Evolutionary conservation across 2,113 vertebrate species (phyloP).

Genomic region (Sapajus apella): DNA sequence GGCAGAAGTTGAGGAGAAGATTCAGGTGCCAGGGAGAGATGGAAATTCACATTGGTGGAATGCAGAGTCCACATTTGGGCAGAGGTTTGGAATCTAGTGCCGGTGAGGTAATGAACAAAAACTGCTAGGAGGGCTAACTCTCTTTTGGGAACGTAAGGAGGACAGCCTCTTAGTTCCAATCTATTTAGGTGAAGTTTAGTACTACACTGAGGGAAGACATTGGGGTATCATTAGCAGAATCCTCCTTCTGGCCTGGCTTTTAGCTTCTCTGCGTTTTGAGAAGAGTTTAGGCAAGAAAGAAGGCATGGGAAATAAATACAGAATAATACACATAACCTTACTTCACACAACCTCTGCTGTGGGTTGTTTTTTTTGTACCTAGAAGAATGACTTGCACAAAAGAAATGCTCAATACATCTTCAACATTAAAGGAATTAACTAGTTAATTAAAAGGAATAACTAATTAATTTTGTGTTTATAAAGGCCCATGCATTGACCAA

Average conservation of each 20-base stretch:
- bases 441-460: background rate
- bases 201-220: background rate
- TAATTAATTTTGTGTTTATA: background rate
- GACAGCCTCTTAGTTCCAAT: background rate
- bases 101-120: background rate
- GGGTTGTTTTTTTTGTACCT: background rate
- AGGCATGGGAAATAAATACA: background rate
- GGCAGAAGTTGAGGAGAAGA: background rate
- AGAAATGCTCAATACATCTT: background rate
- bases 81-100: background rate
- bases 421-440: background rate
- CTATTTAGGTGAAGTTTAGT: background rate
- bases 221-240: background rate
- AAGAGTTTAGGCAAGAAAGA: background rate
- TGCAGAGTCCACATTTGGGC: background rate
- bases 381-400: background rate
- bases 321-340: background rate
- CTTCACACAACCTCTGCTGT: background rate
- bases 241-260: background rate
- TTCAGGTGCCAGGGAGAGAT: background rate
- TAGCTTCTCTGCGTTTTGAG: background rate
- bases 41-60: background rate
- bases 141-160: background rate
- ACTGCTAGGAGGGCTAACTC: background rate
- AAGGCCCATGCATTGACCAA: background rate